phyloP scores from a whole-genome alignment of 1,140 invertebrate species.

The Schlechtendalia chinensis region DNA sequence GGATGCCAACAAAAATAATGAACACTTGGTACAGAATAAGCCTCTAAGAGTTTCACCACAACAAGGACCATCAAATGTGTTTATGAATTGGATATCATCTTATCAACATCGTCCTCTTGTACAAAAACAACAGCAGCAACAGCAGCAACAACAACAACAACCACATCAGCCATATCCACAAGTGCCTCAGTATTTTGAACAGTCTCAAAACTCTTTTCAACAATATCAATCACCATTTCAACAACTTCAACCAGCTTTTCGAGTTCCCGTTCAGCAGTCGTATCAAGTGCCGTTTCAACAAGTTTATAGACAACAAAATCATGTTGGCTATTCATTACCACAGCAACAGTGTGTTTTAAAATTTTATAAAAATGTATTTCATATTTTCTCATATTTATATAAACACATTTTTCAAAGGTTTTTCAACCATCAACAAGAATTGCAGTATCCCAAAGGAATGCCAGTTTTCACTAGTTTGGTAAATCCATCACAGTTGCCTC shows the following conservation, averaged over 20 bases:
- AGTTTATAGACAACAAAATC: conserved; percentile 21
- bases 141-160: neutral
- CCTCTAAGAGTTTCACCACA: neutral
- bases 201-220: conserved; percentile 4
- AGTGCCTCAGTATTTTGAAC: conserved; percentile 28
- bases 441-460: conserved; percentile 12
- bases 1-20: conserved; percentile 27
- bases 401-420: conserved; percentile 9
- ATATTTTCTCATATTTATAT: neutral
- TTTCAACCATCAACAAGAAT: conserved; percentile 31
- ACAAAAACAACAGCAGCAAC: neutral
- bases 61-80: conserved; percentile 21
- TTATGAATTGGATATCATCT: conserved; percentile 29
- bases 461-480: conserved; percentile 23
- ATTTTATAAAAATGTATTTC: neutral
- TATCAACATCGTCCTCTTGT: neutral
- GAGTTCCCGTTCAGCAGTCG: conserved; percentile 10
- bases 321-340: neutral
- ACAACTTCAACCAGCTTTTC: conserved; percentile 14
- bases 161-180: conserved; percentile 16
- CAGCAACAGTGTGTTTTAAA: conserved; percentile 12
- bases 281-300: conserved; percentile 7
- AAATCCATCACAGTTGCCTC: conserved; percentile 37
- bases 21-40: neutral
- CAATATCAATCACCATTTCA: conserved; percentile 20